Base-by-base conservation (phyloP, 2,888 invertebrate genomes). In the Palloptera scutellata region DNA sequence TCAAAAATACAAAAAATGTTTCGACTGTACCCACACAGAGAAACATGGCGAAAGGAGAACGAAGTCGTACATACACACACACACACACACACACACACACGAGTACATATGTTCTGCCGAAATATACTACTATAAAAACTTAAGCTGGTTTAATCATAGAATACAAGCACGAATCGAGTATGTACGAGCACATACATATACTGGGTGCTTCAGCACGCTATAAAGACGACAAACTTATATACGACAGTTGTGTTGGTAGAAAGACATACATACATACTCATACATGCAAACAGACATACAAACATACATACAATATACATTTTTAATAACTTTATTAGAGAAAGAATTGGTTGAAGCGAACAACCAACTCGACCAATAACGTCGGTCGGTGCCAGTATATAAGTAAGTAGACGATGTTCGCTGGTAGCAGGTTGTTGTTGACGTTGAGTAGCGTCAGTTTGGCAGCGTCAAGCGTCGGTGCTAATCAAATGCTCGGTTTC, bases 251-350 rank as follows among this genome's bases (percentile, higher is more conserved):
- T 30, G 6, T 30, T 30, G 30, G 30, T 4, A 30, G 30, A 30
- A 30, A 30, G 6, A 30, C 30, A 6, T 30, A 30, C 30, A 30
- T 30, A 30, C 30, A 30, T 6, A 30, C 30, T 4, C 6, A 30
- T 6, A 30, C 6, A 30, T 30, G 2, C 30, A 30, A 4, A 30
- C 30, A 30, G 2, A 2, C 30, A 30, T 30, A 30, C 6, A 30
- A 4, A 30, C 30, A 30, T 30, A 6, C 30, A 30, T 4, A 30
- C 30, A 30, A 30, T n/a, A n/a, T n/a, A n/a, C n/a, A n/a, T 52
- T 59, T 59, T 48, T 59, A 64, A 64, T 64, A 64, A 64, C 64
- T 64, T 64, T 64, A 64, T 64, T 64, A 64, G 64, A 51, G 58
- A 57, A 55, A 58, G 3, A 30, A 30, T 4, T 30, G 30, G 30